Evolutionary conservation across 2,113 vertebrate species (phyloP).

Genomic region (Lagenorhynchus albirostris): DNA sequence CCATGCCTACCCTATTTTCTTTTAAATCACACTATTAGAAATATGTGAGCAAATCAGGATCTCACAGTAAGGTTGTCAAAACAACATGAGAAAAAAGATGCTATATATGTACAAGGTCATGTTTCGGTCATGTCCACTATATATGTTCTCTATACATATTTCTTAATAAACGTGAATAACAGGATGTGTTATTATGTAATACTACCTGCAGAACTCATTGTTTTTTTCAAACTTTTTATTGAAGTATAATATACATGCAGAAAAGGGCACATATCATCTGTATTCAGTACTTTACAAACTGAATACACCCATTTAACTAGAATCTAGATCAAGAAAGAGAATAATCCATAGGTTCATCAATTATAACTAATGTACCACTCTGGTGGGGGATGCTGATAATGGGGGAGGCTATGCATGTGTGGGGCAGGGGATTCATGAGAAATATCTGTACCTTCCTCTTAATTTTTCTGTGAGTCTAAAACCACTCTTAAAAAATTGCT

Average conservation of each 20-base stretch:
- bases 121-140: background rate
- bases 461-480: background rate
- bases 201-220: background rate
- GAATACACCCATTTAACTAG: background rate
- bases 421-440: background rate
- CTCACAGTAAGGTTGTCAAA: background rate
- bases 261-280: background rate
- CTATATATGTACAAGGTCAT: background rate
- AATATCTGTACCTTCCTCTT: background rate
- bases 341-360: background rate
- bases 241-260: background rate
- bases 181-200: background rate
- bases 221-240: background rate
- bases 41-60: background rate
- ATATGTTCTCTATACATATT: background rate
- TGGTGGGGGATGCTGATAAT: background rate
- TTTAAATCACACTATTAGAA: conserved; percentile 30
- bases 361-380: background rate
- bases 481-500: background rate
- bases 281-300: background rate
- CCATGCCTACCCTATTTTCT: background rate
- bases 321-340: background rate
- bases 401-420: background rate
- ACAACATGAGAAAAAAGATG: background rate
- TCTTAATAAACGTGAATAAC: background rate